phyloP scores from a whole-genome alignment of 2,888 invertebrate species.

The Cotesia congregata region DNA sequence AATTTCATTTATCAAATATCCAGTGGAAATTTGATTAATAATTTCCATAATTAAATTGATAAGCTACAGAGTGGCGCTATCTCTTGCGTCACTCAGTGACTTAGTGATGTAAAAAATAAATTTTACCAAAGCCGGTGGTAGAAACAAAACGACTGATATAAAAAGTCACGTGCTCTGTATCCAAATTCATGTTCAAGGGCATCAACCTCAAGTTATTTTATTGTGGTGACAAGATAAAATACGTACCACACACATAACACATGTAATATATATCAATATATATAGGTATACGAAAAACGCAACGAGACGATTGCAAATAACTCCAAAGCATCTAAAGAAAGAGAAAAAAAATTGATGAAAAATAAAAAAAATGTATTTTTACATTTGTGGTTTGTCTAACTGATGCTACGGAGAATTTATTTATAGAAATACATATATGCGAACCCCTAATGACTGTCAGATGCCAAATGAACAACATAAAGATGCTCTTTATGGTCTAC shows the following conservation, averaged over 20 bases:
- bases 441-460: constrained; percentile 46
- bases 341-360: not conserved
- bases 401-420: constrained; percentile 18
- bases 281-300: not conserved
- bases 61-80: constrained; percentile 39
- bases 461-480: constrained; percentile 30
- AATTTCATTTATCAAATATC: not conserved
- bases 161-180: constrained; percentile 7
- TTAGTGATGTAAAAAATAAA: not conserved
- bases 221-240: not conserved
- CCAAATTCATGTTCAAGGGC: constrained; percentile 13
- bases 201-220: constrained; percentile 13
- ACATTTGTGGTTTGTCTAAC: not conserved
- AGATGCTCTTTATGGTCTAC: constrained; percentile 9
- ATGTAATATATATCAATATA: not conserved
- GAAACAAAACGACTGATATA: constrained; percentile 9
- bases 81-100: constrained; percentile 21
- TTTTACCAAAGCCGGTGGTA: not conserved
- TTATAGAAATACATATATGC: constrained; percentile 28
- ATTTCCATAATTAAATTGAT: not conserved
- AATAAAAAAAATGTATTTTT: constrained; percentile 15
- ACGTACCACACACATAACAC: not conserved
- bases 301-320: not conserved
- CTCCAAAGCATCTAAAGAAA: not conserved
- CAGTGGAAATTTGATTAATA: not conserved